A percentile compares a stretch with the other conserved stretches of the same genome.
phyloP scores from a whole-genome alignment of 2,888 invertebrate genomes.

The Neoaliturus tenellus region DNA sequence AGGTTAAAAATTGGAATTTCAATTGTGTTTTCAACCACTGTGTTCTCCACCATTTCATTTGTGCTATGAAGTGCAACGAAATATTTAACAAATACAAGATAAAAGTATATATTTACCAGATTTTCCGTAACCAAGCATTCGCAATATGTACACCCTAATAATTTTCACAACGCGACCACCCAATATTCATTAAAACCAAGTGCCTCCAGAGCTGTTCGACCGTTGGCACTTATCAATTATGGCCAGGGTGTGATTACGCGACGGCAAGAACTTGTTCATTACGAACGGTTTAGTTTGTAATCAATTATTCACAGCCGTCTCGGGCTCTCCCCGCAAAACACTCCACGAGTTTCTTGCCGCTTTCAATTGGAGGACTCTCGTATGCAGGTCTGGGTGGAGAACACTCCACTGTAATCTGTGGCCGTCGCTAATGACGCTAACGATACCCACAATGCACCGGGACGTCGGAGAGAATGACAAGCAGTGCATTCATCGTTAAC shows the following conservation, averaged over 20 bases:
- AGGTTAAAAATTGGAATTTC: no score
- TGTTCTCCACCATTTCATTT: no score
- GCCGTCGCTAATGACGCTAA: constrained; percentile 30
- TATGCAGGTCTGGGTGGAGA: not conserved
- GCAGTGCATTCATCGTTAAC: no score
- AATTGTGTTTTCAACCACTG: no score
- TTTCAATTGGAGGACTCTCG: not conserved
- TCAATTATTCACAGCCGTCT: constrained; percentile 40
- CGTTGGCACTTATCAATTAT: constrained; percentile 37
- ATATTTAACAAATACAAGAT: no score
- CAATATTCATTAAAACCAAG: not conserved
- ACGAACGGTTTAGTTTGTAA: constrained; percentile 35
- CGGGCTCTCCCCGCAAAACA: constrained; percentile 19
- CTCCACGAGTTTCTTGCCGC: not conserved
- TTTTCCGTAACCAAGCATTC: no score
- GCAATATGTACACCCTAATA: no score
- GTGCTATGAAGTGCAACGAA: no score
- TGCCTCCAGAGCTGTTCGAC: not conserved
- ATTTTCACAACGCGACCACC: no score
- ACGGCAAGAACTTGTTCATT: constrained; percentile 41
- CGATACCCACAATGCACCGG: not conserved
- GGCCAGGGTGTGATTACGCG: not conserved
- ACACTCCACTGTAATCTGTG: constrained; percentile 18
- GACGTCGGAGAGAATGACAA: not conserved
- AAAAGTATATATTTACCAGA: no score